These are phyloP conservation scores for Molorchus minor DNA, from an alignment of 2,888 invertebrate genomes.

Conservation along the genomic window DNA sequence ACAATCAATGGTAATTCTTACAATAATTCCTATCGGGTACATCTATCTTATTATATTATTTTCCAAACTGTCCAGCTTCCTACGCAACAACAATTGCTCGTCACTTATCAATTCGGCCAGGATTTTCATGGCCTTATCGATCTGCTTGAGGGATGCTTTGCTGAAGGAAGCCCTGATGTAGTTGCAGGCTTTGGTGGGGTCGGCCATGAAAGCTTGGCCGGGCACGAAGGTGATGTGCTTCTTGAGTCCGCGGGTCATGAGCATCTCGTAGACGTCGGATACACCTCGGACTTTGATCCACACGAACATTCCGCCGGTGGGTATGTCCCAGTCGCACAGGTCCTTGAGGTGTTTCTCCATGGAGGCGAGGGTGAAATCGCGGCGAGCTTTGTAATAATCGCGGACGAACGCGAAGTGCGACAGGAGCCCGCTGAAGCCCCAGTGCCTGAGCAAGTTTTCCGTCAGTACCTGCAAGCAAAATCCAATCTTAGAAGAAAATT, in stretches of 20 bases:
- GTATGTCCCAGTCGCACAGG: conserved; percentile 72
- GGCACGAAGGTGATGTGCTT: conserved; percentile 77
- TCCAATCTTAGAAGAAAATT: too few species aligned
- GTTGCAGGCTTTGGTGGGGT: conserved; percentile 70
- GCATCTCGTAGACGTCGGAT: conserved; percentile 77
- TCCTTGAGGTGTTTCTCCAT: conserved; percentile 70
- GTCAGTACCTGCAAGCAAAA: conserved; percentile 66
- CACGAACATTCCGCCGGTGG: conserved; percentile 80
- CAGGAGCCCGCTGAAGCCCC: conserved; percentile 70
- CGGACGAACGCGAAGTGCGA: conserved; percentile 69
- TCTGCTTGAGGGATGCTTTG: conserved; percentile 71
- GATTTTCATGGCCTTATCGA: conserved; percentile 69
- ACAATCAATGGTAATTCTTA: conserved; percentile 19
- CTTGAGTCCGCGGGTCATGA: conserved; percentile 73
- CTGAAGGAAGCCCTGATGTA: conserved; percentile 79
- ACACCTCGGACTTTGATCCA: conserved; percentile 78
- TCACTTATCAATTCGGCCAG: conserved; percentile 70
- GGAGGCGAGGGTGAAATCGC: conserved; percentile 70
- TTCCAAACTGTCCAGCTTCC: conserved; percentile 58
- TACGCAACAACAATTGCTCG: conserved; percentile 64
- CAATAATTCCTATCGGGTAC: neutral
- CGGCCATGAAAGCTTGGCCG: conserved; percentile 77
- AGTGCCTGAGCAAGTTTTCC: conserved; percentile 66
- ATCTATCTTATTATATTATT: conserved; percentile 45
- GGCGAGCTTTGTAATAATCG: conserved; percentile 70